Evolutionary conservation across 2,113 vertebrate species (phyloP), one percentile per base, ranked within the genome.

Genomic region (Petaurus breviceps): DNA sequence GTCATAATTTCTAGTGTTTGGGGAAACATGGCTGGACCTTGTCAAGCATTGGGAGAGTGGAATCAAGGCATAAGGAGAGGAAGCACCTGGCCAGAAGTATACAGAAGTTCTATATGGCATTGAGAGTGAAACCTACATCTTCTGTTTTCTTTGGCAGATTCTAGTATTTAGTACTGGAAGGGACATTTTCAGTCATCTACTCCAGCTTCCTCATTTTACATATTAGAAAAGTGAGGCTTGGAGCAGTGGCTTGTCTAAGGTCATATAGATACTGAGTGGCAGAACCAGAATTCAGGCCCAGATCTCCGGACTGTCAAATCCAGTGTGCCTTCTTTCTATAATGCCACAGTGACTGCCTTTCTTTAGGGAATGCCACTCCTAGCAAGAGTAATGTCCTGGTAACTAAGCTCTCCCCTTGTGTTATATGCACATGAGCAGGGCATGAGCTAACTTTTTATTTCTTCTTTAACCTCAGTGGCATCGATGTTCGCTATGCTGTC

Each of bases 401-500:
- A 43, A 84, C 19, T 8, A 84, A 84, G 19, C 43, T 43, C 6
- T 84, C 2, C 6, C 19, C n/a, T 84, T 8, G 51, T 51, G 37
- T 96, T 91, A 54, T 47, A 51, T 26, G 92, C 37, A 93, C n/a
- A 43, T 89, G 11, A 89, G 77, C 8, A 54, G 49, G 61, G 10
- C 47, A 90, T 98, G 57, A 98, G 91, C 28, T 96, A 8, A 84
- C n/a, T 84, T 84, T 23, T 77, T 93, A n/a, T 55, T 95, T 31
- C 28, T 51, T 19, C 49, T 95, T 93, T 52, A 93, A 94, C 51
- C n/a, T 84, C 93, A 99, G 99, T 55, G 98, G 98, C 0, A 97
- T 99, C 95, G 96, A 99, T 94, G 99, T 99, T 97, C 98, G 98
- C 92, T 99, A 99, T 52, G 98, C 98, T 8, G 99, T 99, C 95